Base-by-base conservation (phyloP, 2,888 invertebrate genomes). In the Pomacea canaliculata region DNA sequence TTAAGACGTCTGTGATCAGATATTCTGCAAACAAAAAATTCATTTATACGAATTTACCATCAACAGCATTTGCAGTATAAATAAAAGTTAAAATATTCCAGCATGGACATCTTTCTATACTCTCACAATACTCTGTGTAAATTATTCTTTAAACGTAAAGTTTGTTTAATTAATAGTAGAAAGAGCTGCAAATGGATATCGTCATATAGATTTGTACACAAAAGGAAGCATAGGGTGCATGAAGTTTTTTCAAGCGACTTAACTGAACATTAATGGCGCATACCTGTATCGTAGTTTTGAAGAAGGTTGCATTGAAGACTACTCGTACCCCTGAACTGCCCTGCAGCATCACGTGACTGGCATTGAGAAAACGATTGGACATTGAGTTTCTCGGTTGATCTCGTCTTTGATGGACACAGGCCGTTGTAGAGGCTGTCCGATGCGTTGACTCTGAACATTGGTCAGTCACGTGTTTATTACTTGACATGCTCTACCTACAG, bases 371-470 rank as follows among this genome's bases (percentile, higher is more conserved):
- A 79, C 1, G 60, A 59, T 48, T 16, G 46, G 9, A 71, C 23
- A 49, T 51, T 37, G 27, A 67, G 69, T 12, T 71, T 27, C 18
- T 70, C 51, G 37, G 19, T 16, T 51, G 49, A 65, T 23, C 70
- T 48, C 8, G 62, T 37, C 13, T 65, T 66, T 7, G 67, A 73
- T 10, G 81, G 81, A 76, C 82, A 83, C 49, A 73, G 68, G 0
- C 83, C 83, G 37, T 78, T 80, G 73, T 81, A 82, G 16, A 82
- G 46, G n/a, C 82, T 82, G 66, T 80, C 80, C 19, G 66, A 70
- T 16, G 65, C 23, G 59, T 72, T 51, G 51, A 78, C 77, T 62
- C 79, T 81, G 51, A 5, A 70, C 56, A 62, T 13, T 46, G 12
- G 10, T 7, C 37, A 62, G 60, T n/a, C 37, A 56, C 48, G 10